These are phyloP conservation scores for Napeogenes sylphis DNA, from an alignment of 2,888 invertebrate genomes.

Conservation along the genomic window DNA sequence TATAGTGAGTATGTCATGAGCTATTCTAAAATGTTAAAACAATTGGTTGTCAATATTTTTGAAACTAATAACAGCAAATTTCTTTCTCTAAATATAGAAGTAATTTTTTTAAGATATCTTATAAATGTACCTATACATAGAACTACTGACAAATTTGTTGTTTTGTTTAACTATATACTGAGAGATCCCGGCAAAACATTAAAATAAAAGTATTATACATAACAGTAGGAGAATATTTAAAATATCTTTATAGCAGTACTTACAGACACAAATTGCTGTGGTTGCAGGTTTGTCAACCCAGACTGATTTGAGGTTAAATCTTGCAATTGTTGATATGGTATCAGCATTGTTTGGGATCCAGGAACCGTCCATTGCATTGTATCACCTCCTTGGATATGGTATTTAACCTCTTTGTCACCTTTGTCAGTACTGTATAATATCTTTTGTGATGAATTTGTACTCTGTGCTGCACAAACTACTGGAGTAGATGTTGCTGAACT, in stretches of 20 bases:
- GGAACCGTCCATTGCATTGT: conserved; percentile 70
- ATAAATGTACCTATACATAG: too few relatives aligned
- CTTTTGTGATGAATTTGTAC: conserved; percentile 66
- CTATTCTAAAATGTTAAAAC: too few relatives aligned
- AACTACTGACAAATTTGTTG: too few relatives aligned
- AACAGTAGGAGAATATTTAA: neutral
- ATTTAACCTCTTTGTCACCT: conserved; percentile 68
- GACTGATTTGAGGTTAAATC: conserved; percentile 59
- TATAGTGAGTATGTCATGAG: too few relatives aligned
- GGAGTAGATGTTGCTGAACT: conserved; percentile 66
- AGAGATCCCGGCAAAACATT: too few relatives aligned
- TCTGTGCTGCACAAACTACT: conserved; percentile 69
- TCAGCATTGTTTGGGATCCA: conserved; percentile 70
- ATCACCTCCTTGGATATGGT: conserved; percentile 68
- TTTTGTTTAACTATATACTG: too few relatives aligned
- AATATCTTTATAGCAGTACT: conserved; percentile 38
- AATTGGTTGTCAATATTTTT: too few relatives aligned
- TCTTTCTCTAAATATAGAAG: too few relatives aligned
- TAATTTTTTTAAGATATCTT: too few relatives aligned
- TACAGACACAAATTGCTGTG: conserved; percentile 71
- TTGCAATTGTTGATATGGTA: conserved; percentile 70
- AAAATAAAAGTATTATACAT: too few relatives aligned
- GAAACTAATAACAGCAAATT: too few relatives aligned
- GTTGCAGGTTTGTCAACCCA: conserved; percentile 60
- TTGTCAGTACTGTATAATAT: conserved; percentile 69